Conservation (phyloP, 2,113 vertebrate species). For the Vulpes lagopus region DNA sequence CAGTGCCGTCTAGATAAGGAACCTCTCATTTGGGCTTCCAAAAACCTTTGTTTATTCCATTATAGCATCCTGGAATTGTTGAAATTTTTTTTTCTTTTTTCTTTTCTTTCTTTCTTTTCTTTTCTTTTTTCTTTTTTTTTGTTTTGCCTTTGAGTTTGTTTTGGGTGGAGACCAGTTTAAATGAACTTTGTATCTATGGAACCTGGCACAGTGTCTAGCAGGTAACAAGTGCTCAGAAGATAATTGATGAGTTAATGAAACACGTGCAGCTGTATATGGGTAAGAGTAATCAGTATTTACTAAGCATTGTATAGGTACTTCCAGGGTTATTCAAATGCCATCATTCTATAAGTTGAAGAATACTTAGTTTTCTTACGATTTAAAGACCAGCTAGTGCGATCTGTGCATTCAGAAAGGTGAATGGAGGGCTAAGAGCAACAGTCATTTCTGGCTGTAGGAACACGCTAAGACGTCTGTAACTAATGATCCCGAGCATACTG, state of each 20-base stretch:
- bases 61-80: neutral
- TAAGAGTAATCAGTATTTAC: neutral
- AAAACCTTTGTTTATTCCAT: neutral
- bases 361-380: neutral
- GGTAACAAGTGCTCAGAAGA: neutral
- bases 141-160: neutral
- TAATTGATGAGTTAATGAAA: slow-evolving; percentile 12
- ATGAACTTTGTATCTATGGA: neutral
- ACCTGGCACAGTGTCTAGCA: neutral
- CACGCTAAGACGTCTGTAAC: neutral
- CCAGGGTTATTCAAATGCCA: slow-evolving; percentile 18
- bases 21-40: neutral
- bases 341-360: neutral
- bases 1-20: neutral
- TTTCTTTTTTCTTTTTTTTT: slow-evolving; percentile 32
- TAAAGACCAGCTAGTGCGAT: neutral
- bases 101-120: neutral
- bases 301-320: neutral
- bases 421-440: neutral
- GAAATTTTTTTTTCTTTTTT: neutral
- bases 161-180: neutral
- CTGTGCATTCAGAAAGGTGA: neutral
- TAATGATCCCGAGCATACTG: neutral
- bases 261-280: neutral
- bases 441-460: neutral